phyloP scores from a whole-genome alignment of 2,113 vertebrate species.

The Cebidichthys violaceus region DNA sequence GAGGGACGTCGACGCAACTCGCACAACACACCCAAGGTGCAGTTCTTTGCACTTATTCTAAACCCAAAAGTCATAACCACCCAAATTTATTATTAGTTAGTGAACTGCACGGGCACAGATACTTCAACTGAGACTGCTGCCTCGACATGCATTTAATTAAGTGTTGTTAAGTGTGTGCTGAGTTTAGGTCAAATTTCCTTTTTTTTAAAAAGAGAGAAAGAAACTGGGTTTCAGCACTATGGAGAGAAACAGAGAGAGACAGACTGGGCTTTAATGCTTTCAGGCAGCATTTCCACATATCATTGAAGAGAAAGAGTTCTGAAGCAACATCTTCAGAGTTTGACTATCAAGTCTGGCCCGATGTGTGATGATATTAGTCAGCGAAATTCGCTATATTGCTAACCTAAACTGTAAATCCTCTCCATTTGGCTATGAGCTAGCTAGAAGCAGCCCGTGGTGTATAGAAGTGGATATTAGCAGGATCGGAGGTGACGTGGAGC shows the following conservation, averaged over 20 bases:
- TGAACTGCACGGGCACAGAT: slow-evolving; percentile 76
- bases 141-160: slow-evolving; percentile 59
- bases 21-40: slow-evolving; percentile 93
- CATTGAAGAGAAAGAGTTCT: background rate
- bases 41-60: slow-evolving; percentile 75
- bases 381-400: background rate
- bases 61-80: slow-evolving; percentile 56
- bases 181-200: slow-evolving; percentile 57
- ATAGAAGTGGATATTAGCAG: background rate
- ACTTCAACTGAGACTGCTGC: slow-evolving; percentile 75
- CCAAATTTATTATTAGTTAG: slow-evolving; percentile 54
- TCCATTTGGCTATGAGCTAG: background rate
- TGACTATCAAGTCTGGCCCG: background rate
- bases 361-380: background rate
- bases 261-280: slow-evolving; percentile 13
- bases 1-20: slow-evolving; percentile 91
- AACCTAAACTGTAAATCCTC: background rate
- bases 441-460: background rate
- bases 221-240: background rate
- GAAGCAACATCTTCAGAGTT: slow-evolving; percentile 4
- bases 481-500: background rate
- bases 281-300: slow-evolving; percentile 2
- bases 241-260: background rate
- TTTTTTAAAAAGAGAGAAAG: too few species aligned
- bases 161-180: slow-evolving; percentile 68